These are phyloP conservation scores for Menidia menidia DNA, from an alignment of 2,797 vertebrate genomes.

Conservation along the genomic window DNA sequence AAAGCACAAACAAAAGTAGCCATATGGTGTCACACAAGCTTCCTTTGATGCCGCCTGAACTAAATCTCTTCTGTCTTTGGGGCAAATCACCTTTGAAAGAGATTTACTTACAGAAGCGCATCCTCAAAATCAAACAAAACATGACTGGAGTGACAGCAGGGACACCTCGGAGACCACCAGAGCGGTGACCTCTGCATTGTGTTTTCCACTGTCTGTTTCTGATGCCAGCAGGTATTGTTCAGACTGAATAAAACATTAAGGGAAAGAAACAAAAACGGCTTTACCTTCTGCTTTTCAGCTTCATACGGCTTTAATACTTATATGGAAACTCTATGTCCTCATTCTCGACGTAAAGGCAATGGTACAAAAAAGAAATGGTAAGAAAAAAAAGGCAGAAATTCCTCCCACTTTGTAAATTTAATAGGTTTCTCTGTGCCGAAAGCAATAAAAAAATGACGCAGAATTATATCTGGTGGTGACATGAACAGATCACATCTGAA, in stretches of 20 bases:
- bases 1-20: too few species aligned
- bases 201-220: background rate
- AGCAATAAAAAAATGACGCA: background rate
- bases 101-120: background rate
- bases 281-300: background rate
- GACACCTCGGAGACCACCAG: background rate
- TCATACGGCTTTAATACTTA: background rate
- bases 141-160: background rate
- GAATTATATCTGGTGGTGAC: too few species aligned
- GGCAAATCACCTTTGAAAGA: background rate
- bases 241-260: background rate
- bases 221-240: background rate
- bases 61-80: too few species aligned
- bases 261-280: background rate
- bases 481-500: background rate
- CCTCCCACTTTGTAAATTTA: background rate
- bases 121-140: background rate
- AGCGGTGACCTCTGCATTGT: background rate
- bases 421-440: background rate
- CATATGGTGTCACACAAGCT: too few species aligned
- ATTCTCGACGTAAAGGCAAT: conserved; percentile 7
- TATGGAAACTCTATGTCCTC: background rate
- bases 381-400: background rate
- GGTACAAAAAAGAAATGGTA: background rate
- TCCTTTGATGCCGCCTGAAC: background rate